Percentiles rank a stretch among this genome's conserved stretches.
Evolutionary conservation across 2,113 vertebrate species (phyloP).

Genomic region (Pseudorasbora parva): DNA sequence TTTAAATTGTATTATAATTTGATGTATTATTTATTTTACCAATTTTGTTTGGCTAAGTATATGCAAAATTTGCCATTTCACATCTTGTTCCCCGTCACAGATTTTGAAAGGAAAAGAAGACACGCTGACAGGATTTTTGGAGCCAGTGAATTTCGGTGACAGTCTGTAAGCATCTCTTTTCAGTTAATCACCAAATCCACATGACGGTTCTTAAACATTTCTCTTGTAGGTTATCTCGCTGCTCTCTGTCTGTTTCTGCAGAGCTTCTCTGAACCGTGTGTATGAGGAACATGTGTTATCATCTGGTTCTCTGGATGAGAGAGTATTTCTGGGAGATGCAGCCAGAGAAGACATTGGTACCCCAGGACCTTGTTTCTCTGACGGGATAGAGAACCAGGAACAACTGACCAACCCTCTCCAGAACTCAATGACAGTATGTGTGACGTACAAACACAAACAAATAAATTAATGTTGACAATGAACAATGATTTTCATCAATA

Average conservation of each 20-base stretch:
- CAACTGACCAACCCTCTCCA: constrained; percentile 59
- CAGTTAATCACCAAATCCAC: neutral
- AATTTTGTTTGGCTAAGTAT: neutral
- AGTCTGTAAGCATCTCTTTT: constrained; percentile 83
- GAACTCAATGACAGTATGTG: constrained; percentile 62
- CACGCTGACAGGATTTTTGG: constrained; percentile 88
- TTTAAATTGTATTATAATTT: neutral
- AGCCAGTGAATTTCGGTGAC: constrained; percentile 91
- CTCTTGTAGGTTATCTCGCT: neutral
- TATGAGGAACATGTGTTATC: constrained; percentile 91
- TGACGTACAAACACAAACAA: neutral
- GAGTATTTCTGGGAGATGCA: constrained; percentile 90
- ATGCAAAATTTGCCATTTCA: no score
- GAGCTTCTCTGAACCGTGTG: constrained; percentile 87
- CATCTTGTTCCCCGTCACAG: constrained; percentile 68
- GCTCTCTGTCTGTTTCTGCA: constrained; percentile 58
- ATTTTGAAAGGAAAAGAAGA: constrained; percentile 91
- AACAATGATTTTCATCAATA: neutral
- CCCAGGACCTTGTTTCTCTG: constrained; percentile 77
- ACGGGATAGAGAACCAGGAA: constrained; percentile 75
- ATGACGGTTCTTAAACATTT: neutral
- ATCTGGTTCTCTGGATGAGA: constrained; percentile 88
- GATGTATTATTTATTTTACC: neutral
- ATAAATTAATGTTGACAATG: neutral
- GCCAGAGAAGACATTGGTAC: constrained; percentile 89